These are phyloP conservation scores for Clostera curtula DNA, from an alignment of 2,888 invertebrate genomes.

Conservation along the genomic window DNA sequence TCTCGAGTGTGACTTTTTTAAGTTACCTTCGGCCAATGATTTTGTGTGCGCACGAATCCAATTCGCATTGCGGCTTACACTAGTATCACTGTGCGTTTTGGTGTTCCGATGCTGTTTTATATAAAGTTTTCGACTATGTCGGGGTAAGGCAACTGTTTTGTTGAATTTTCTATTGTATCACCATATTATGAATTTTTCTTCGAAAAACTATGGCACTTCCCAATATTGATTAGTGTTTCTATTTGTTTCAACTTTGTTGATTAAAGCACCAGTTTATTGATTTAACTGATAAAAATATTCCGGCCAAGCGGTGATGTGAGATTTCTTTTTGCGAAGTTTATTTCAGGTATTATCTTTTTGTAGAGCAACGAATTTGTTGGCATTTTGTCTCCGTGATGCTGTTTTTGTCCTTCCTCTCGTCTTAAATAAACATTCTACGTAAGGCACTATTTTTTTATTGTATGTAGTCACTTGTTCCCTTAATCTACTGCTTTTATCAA, in stretches of 20 bases:
- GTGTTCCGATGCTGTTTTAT: constrained; percentile 25
- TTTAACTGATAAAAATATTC: constrained; percentile 66
- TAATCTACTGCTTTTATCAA: constrained; percentile 35
- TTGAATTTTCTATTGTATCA: constrained; percentile 22
- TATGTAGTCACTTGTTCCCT: constrained; percentile 59
- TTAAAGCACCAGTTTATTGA: constrained; percentile 35
- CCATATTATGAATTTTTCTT: constrained; percentile 53
- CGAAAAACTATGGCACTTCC: constrained; percentile 57
- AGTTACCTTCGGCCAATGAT: constrained; percentile 51
- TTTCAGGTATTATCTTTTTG: constrained; percentile 68
- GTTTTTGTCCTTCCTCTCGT: constrained; percentile 44
- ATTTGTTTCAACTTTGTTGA: constrained; percentile 67
- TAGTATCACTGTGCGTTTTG: constrained; percentile 47
- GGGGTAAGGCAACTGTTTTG: constrained; percentile 57
- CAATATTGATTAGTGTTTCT: constrained; percentile 23
- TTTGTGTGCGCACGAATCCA: constrained; percentile 43
- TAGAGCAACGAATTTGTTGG: constrained; percentile 66
- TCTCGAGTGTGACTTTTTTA: constrained; percentile 27
- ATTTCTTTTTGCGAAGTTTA: constrained; percentile 68
- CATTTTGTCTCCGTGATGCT: constrained; percentile 69
- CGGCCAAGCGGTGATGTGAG: constrained; percentile 59
- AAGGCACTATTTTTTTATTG: constrained; percentile 64
- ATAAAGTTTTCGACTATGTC: constrained; percentile 53
- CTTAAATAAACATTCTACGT: constrained; percentile 49
- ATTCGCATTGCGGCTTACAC: constrained; percentile 60